A percentile compares a stretch with the other conserved stretches of the same genome.
These are phyloP conservation scores for Onthophagus sagittarius DNA, from an alignment of 2,888 invertebrate genomes.

Conservation along the genomic window DNA sequence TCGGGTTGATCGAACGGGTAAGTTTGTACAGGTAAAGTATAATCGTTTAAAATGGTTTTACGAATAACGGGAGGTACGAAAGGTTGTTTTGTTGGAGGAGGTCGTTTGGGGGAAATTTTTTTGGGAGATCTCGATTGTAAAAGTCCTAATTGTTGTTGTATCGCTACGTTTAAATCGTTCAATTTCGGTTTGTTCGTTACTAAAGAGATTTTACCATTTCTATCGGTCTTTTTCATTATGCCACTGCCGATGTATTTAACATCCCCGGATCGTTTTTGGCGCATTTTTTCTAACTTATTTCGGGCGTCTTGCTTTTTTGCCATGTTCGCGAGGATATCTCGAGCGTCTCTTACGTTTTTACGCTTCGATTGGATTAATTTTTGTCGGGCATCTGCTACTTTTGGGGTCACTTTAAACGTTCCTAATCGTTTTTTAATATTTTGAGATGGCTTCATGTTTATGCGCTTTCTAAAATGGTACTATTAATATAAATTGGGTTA, in stretches of 20 bases:
- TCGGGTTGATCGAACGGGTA: slow-evolving; percentile 25
- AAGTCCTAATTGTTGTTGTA: slow-evolving; percentile 45
- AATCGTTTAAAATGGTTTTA: slow-evolving; percentile 41
- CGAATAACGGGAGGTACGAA: slow-evolving; percentile 29
- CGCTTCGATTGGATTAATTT: slow-evolving; percentile 77
- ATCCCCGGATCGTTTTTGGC: slow-evolving; percentile 51
- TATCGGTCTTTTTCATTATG: slow-evolving; percentile 52
- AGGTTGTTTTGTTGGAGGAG: slow-evolving; percentile 22
- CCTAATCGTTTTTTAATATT: slow-evolving; percentile 20
- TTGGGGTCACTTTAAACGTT: slow-evolving; percentile 17
- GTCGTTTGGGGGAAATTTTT: slow-evolving; percentile 25
- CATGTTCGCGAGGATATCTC: slow-evolving; percentile 73
- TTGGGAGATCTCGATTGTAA: slow-evolving; percentile 28
- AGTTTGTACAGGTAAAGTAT: slow-evolving; percentile 30
- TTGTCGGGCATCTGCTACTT: slow-evolving; percentile 65
- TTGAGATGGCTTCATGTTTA: neutral
- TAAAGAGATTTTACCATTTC: slow-evolving; percentile 54
- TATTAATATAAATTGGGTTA: too few species aligned
- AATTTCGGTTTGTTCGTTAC: slow-evolving; percentile 49
- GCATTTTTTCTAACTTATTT: slow-evolving; percentile 63
- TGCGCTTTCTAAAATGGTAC: neutral
- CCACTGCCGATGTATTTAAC: slow-evolving; percentile 46
- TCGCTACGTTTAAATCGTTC: slow-evolving; percentile 41
- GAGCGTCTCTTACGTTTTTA: slow-evolving; percentile 68
- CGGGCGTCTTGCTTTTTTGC: slow-evolving; percentile 74